Evolutionary conservation across 1,140 invertebrate genomes (phyloP), one percentile per base, ranked within the genome.

Genomic region (Drosophila teissieri): DNA sequence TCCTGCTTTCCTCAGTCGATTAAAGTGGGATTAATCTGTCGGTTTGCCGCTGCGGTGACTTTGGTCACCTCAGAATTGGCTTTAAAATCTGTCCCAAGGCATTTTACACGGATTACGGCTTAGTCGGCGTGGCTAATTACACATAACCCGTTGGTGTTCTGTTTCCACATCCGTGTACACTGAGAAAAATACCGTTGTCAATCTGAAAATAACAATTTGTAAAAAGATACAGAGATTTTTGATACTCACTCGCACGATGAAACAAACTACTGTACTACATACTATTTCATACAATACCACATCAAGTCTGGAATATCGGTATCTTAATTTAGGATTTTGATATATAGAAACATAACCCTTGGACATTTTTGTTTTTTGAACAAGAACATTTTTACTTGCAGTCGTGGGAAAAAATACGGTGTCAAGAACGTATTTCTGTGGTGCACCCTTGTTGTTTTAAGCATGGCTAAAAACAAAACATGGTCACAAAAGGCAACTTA

Each of bases 401-500:
- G 6, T 34, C 17, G 19, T 22, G 3, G 2, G 1, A 37, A 17
- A 8, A 24, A n/a, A 53, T 17, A 19, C 15, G 12, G 8, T n/a
- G 7, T 7, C 14, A 31, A 10, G 22, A 12, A 40, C 19, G 7
- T 40, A 19, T 61, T 27, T 22, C 27, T 27, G 46, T 46, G 44
- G 61, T 24, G 52, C n/a, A 45, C 36, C 31, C 45, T 49, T 80
- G 72, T 68, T 84, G 73, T 73, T 67, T 61, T 63, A 64, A 73
- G 63, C 61, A 45, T 36, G 51, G 64, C 61, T 67, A 69, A 76
- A 68, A 80, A 53, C 57, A 88, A 79, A 70, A 70, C 42, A 56
- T 70, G 64, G 54, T 64, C 80, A 83, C 74, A 81, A 83, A 78
- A 76, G 82, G 74, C 78, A 88, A 88, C 82, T 86, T 86, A 86